These are phyloP conservation scores for Papilio glaucus DNA, from an alignment of 1,140 invertebrate species.

Conservation along the genomic window DNA sequence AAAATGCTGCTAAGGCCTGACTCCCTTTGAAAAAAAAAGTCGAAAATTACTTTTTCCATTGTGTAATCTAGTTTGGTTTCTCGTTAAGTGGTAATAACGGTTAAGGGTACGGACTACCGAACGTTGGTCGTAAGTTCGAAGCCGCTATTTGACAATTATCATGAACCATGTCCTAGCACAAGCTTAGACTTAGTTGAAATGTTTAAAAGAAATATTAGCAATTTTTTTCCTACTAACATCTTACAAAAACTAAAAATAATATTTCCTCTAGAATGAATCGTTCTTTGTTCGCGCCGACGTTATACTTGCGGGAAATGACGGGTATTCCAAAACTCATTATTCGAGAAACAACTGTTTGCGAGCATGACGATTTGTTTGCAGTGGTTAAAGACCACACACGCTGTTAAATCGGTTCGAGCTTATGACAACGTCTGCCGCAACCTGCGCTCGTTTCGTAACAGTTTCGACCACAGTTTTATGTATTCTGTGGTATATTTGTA, in stretches of 20 bases:
- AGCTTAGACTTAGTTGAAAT: too few relatives aligned
- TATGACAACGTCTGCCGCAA: not conserved
- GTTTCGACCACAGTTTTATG: constrained; percentile 19
- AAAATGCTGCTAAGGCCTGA: too few relatives aligned
- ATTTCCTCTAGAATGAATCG: not conserved
- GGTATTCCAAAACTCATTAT: constrained; percentile 10
- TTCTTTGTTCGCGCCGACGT: not conserved
- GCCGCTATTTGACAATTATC: too few relatives aligned
- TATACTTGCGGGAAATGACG: not conserved
- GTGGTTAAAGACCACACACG: constrained; percentile 20
- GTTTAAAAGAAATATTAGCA: too few relatives aligned
- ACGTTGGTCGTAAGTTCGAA: too few relatives aligned
- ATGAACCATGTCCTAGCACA: too few relatives aligned
- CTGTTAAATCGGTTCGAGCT: not conserved
- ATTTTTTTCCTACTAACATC: too few relatives aligned
- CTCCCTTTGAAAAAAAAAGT: not conserved
- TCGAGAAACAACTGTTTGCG: constrained; percentile 10
- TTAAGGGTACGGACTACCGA: too few relatives aligned
- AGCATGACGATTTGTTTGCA: constrained; percentile 1
- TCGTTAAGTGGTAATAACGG: too few relatives aligned
- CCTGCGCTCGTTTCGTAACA: not conserved
- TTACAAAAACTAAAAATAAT: too few relatives aligned
- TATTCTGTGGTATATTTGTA: not conserved
- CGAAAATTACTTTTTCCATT: not conserved
- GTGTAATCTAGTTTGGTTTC: too few relatives aligned